These are phyloP conservation scores for Scaeva pyrastri DNA, from an alignment of 2,888 invertebrate genomes.

Conservation along the genomic window DNA sequence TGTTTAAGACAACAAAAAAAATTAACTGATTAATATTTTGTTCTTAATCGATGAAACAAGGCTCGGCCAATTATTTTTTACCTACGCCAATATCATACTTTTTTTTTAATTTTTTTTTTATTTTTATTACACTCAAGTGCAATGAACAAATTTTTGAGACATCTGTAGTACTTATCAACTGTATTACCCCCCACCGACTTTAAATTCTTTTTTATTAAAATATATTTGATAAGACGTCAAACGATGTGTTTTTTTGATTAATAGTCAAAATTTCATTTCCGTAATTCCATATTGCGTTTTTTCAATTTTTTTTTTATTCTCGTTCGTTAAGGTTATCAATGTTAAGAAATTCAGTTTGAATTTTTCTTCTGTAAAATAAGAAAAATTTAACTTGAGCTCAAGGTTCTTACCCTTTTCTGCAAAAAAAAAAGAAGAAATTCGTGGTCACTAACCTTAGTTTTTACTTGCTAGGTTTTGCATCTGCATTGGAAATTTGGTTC, in stretches of 20 bases:
- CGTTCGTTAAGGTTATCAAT: conserved; percentile 23
- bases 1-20: not conserved
- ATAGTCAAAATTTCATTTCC: conserved; percentile 40
- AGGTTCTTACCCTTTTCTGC: conserved; percentile 6
- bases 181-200: not conserved
- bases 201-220: conserved; percentile 6
- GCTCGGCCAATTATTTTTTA: not conserved
- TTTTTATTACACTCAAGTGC: not conserved
- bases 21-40: not conserved
- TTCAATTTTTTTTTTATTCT: not conserved
- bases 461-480: no score
- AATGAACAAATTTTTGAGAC: conserved; percentile 10
- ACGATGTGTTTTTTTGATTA: conserved; percentile 11
- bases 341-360: not conserved
- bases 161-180: not conserved
- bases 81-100: not conserved
- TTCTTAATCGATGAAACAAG: not conserved
- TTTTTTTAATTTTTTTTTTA: not conserved
- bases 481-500: no score
- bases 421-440: conserved; percentile 1
- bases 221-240: conserved; percentile 36
- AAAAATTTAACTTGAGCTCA: not conserved
- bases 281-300: not conserved
- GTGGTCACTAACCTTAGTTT: conserved; percentile 17
- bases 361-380: not conserved